These are phyloP conservation scores for Thalassaphorura encarpata DNA, from an alignment of 1,140 invertebrate genomes.

Conservation along the genomic window DNA sequence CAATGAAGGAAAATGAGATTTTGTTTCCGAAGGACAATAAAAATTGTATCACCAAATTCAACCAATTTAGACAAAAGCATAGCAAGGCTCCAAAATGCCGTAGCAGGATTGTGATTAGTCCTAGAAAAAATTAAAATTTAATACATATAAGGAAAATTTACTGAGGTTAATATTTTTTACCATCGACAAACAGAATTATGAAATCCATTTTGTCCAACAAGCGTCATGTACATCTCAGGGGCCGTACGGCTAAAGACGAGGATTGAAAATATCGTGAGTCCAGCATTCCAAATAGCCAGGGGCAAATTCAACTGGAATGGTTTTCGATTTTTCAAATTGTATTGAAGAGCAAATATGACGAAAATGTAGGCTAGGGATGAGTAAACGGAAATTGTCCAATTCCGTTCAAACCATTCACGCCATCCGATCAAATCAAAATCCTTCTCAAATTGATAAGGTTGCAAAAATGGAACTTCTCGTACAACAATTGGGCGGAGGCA, in stretches of 20 bases:
- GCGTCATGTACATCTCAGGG: slow-evolving; percentile 73
- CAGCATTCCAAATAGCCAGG: slow-evolving; percentile 81
- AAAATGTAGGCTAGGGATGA: slow-evolving; percentile 85
- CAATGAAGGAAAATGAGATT: no score
- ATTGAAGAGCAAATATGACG: slow-evolving; percentile 82
- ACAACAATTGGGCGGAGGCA: no score
- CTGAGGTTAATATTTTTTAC: no score
- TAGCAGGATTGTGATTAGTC: no score
- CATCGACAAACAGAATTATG: slow-evolving; percentile 82
- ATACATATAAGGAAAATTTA: no score
- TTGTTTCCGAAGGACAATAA: no score
- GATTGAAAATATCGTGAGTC: slow-evolving; percentile 87
- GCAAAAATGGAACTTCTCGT: no score
- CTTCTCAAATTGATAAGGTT: no score
- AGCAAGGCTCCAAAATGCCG: no score
- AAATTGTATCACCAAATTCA: no score
- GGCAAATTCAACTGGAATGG: slow-evolving; percentile 74
- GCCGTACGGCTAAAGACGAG: slow-evolving; percentile 75
- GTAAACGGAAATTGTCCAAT: slow-evolving; percentile 90
- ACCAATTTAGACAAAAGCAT: no score
- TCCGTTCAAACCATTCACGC: slow-evolving; percentile 84
- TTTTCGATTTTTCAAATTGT: slow-evolving; percentile 79
- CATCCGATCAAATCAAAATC: slow-evolving; percentile 78
- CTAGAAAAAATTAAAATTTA: no score
- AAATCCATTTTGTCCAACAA: slow-evolving; percentile 68